Evolutionary conservation across 2,888 invertebrate genomes (phyloP), one percentile per base, ranked within the genome.

Genomic region (Drosophila cyrtoloma): DNA sequence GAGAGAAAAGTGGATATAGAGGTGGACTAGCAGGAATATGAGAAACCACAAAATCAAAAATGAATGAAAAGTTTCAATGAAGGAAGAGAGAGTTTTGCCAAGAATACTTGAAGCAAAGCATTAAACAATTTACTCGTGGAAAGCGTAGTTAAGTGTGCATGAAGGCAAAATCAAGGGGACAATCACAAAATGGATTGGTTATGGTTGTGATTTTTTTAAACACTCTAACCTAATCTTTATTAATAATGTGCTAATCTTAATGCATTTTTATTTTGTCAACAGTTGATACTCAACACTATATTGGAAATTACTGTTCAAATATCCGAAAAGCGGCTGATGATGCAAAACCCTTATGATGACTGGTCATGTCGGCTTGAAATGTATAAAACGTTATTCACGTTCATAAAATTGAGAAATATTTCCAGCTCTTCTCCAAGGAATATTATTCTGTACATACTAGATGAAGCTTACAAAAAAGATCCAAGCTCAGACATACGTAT

Each of bases 291-390:
- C 7, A 58, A 44, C 26, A 62, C 26, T 12, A 3, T 79, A 33
- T 67, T 76, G 61, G 66, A 70, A 52, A 72, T 67, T 16, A 58
- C 53, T n/a, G 5, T 64, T 12, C 37, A 64, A 37, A 60, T 79
- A 19, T 65, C 53, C 33, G 64, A 79, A 30, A 62, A 51, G 9
- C 42, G 47, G 12, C 26, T 30, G 16, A 37, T 30, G n/a, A n/a
- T 57, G 3, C 37, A 72, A 30, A 19, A n/a, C 47, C 57, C 60
- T 10, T 79, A 79, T 44, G 64, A 37, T 19, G 56, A 75, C 22
- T 79, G 76, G 79, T 16, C 52, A 0, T 79, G 63, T 55, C 79
- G 79, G 22, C 33, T 76, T 5, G 79, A 71, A 62, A 28, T 79
- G 19, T 76, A 76, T 39, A 62, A 72, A 32, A 59, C 76, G 7